Evolutionary conservation across 2,797 vertebrate genomes (phyloP), one percentile per base, ranked within the genome.

Genomic region (Centroberyx gerrardi): DNA sequence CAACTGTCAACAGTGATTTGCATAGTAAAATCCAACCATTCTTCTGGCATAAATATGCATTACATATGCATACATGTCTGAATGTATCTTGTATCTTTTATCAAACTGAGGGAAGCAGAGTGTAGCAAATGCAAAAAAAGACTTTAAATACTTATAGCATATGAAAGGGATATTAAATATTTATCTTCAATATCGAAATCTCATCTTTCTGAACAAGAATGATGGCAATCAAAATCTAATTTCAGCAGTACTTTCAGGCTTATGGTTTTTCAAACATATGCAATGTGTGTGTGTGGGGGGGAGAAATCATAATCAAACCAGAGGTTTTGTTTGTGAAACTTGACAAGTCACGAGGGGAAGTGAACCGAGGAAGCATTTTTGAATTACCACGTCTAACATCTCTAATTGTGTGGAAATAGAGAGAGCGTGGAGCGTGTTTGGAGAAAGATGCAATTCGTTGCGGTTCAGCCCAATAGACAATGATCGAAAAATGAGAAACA

Each of bases 21-120:
- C 70, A 73, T 38, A 51, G 48, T 18, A 59, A 68, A 79, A 72
- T 18, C 42, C n/a, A 78, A 52, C 51, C 12, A 71, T 31, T 60
- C 61, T 36, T 49, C 53, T 22, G 18, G 27, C 18, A 70, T 60
- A 68, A 80, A 53, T 66, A 55, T 38, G 33, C 28, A n/a, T n/a
- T n/a, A n/a, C n/a, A n/a, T n/a, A n/a, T n/a, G n/a, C n/a, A n/a
- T n/a, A n/a, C n/a, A 54, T 5, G 15, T 17, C 52, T 4, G 62
- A 54, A 17, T 58, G 2, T 8, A 33, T 58, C 29, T 22, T 22
- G 22, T 22, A 22, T 22, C 22, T 22, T 28, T 54, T 28, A 28
- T 28, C 52, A 54, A 28, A 55, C 27, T 22, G 13, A 13, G 27
- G 53, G 4, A 0, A 18, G 48, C 33, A 29, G 44, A 69, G 31